Conservation (phyloP, 2,797 vertebrate species). For the Caiman crocodilus region DNA sequence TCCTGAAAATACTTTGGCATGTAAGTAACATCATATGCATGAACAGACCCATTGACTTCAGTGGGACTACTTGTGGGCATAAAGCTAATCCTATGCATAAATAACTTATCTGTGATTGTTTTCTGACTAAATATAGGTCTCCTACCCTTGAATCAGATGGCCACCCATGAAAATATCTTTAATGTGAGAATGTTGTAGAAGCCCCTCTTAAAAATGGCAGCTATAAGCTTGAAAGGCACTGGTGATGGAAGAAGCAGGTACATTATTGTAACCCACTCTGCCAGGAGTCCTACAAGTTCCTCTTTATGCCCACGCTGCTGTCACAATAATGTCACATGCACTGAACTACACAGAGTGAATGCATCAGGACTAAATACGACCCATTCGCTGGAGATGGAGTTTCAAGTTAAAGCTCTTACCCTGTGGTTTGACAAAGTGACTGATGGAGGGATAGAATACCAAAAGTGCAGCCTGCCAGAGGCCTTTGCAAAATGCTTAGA, state of each 20-base stretch:
- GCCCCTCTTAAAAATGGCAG: neutral
- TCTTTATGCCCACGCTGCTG: neutral
- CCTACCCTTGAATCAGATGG: neutral
- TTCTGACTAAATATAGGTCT: neutral
- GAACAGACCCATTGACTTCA: neutral
- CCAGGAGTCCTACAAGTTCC: neutral
- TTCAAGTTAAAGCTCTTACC: neutral
- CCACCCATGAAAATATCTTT: neutral
- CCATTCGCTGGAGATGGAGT: neutral
- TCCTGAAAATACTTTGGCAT: neutral
- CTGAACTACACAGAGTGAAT: fast-evolving
- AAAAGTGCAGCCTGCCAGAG: slow-evolving; percentile 33
- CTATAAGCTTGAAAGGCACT: neutral
- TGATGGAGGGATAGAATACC: neutral
- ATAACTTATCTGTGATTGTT: fast-evolving
- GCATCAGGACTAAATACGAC: neutral
- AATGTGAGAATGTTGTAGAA: neutral
- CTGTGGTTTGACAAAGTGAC: neutral
- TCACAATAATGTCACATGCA: neutral
- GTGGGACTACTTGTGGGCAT: neutral
- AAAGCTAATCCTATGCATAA: neutral
- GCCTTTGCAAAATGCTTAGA: slow-evolving; percentile 22
- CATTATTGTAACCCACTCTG: neutral
- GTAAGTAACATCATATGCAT: neutral
- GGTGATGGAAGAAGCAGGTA: neutral